These are phyloP conservation scores for Glareola pratincola DNA, from an alignment of 2,113 vertebrate species.

Conservation along the genomic window DNA sequence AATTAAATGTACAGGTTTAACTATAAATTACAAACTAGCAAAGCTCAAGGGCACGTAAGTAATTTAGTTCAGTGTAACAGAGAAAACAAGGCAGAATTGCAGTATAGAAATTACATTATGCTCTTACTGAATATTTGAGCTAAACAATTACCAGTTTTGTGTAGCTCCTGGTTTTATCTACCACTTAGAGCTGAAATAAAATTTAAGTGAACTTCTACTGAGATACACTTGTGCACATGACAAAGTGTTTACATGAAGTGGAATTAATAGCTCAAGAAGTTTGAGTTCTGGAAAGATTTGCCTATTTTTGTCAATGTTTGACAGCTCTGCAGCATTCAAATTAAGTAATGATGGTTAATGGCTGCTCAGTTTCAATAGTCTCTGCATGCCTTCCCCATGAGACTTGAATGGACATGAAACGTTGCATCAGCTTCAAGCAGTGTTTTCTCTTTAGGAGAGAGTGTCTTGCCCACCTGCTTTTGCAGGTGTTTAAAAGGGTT, in stretches of 20 bases:
- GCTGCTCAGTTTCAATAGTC: neutral
- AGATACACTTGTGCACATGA: neutral
- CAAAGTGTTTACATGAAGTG: neutral
- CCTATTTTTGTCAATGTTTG: neutral
- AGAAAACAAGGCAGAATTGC: neutral
- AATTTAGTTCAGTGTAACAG: neutral
- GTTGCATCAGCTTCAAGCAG: neutral
- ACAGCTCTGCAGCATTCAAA: neutral
- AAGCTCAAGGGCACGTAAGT: neutral
- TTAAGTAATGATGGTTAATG: neutral
- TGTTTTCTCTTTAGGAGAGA: neutral
- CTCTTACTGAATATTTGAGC: neutral
- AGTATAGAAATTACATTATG: neutral
- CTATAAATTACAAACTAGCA: neutral
- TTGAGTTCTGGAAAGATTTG: neutral
- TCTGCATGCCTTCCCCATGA: conserved; percentile 43
- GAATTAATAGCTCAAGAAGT: neutral
- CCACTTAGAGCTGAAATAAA: neutral
- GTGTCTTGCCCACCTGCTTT: neutral
- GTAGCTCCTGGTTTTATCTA: neutral
- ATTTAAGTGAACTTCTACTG: neutral
- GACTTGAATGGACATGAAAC: conserved; percentile 11
- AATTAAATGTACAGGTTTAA: neutral
- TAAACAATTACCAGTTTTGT: neutral
- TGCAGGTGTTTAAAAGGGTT: neutral